Base-by-base conservation (phyloP, 2,888 invertebrate genomes). In the Pachliopta kotzebuea region DNA sequence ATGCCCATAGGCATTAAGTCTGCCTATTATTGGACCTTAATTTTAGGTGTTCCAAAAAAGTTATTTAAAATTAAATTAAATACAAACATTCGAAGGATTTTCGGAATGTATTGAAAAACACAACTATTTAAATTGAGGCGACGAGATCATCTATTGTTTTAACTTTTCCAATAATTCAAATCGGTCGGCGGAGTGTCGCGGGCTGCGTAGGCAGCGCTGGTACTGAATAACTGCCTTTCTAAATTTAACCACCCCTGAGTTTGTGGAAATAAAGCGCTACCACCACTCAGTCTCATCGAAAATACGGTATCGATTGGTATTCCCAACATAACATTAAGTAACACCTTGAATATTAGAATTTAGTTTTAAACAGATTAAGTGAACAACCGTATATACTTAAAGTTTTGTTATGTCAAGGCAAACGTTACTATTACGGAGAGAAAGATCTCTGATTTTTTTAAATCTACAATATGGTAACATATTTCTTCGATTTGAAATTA, bases 191-290 rank as follows among this genome's bases (percentile, higher is more conserved):
- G 26, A 66, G 60, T 66, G 68, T 69, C 66, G 62, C 64, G 37
- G 60, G 57, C 24, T 20, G 60, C 14, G 29, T 37, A 56, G 29
- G 54, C 56, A 49, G 31, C 23, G 55, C 62, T 65, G 63, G 52
- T 58, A 65, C 59, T 58, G 63, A 59, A 50, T 54, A 72, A 71
- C 72, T 72, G 71, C 69, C 65, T 50, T 58, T 70, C 71, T 68
- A 70, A 71, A 71, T 73, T 70, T 71, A 69, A 50, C 67, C 66
- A 67, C 63, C 67, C 64, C 62, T 69, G 63, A 65, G 65, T 69
- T 70, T 65, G 70, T 69, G 65, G 70, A 68, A 70, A 73, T 63
- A 68, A 69, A 68, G 68, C 68, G 45, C 45, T 52, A 67, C 67
- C 60, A 60, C 63, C 63, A 61, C 63, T 61, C 54, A n/a, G n/a